Evolutionary conservation across 1,140 invertebrate species (phyloP), one percentile per base, ranked within the genome.

Genomic region (Pomacea maculata): DNA sequence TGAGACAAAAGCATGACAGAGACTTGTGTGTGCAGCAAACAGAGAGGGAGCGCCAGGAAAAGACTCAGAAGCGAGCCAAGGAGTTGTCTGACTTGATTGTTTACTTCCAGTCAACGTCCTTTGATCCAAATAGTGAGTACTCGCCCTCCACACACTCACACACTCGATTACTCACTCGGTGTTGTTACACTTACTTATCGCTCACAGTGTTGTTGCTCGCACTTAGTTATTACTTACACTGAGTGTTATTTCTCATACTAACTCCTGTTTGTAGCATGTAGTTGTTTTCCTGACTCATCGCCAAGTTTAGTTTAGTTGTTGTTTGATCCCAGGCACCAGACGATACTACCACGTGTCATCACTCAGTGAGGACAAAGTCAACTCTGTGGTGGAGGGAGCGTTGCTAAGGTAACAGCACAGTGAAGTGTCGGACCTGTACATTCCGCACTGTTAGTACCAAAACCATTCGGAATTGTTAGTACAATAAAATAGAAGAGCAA

Each of bases 71-170:
- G 74, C 96, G 98, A 84, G 97, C 97, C 17, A 97, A 97, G 88
- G 97, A 98, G 93, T 95, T 99, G 92, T 98, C 97, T 1, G 96
- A 98, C 91, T 92, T 99, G 12, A 97, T 98, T 72, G 94, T 99
- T 72, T 99, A 99, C 89, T 99, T 96, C 90, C 94, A 96, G 80
- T 96, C 96, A 15, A 96, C 97, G 0, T 85, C 86, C 29, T 92
- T 91, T 83, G 84, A 84, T 75, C 3, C 57, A 11, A 61, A 61
- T 61, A 8, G 57, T 61, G 57, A 61, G 57, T 61, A 61, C 4
- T 45, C 1, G 57, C 15, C 15, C 2, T 11, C 9, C 34, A 45
- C 6, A 45, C 6, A 45, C 6, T 45, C 34, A 45, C 34, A 4
- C 34, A 45, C 34, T 45, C 34, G 6, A 0, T 45, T 6, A 45